Base-by-base conservation (phyloP, 2,888 invertebrate genomes). In the Siphonodentalium dalli region DNA sequence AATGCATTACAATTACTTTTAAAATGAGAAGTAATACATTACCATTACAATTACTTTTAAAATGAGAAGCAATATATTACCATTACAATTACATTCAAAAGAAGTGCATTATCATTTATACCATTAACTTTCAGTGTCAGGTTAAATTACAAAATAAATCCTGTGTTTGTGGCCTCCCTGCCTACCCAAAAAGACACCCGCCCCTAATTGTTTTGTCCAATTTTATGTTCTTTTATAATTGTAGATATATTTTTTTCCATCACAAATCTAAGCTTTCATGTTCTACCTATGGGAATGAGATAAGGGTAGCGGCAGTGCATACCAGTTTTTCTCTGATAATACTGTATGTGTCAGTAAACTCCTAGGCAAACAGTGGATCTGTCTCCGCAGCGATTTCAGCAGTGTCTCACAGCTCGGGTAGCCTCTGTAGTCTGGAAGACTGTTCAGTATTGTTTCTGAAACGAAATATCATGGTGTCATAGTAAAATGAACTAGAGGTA, bases 271-370 rank as follows among this genome's bases (percentile, higher is more conserved):
- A 37, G 11, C 18, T 15, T 2, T 13, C 18, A 13, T 9, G 18
- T n/a, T n/a, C 9, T 20, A 37, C 13, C 18, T 15, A 15, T 37
- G 18, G 18, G 18, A n/a, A 11, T 37, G 15, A 6, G 23, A 27
- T n/a, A 2, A 44, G 11, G 4, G 37, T 27, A 9, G 13, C 24
- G 13, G 4, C n/a, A 13, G 8, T 38, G 44, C 68, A 70, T 74
- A 86, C 92, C 92, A 92, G 68, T 89, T 90, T 75, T 88, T 89
- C 78, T 92, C 92, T 0, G 90, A 88, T 15, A 91, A 83, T 57
- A 87, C 86, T 7, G 89, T 86, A 63, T 89, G 89, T 0, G 90
- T 89, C 63, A 92, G 84, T 35, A 88, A 86, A 72, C 87, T 87
- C 60, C 88, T 85, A 41, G 88, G 85, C 26, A 89, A 86, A 4